A percentile compares a stretch with the other conserved stretches of the same genome.
Conservation (phyloP, 1,140 invertebrate species). For the Trigoniulus corallinus region DNA sequence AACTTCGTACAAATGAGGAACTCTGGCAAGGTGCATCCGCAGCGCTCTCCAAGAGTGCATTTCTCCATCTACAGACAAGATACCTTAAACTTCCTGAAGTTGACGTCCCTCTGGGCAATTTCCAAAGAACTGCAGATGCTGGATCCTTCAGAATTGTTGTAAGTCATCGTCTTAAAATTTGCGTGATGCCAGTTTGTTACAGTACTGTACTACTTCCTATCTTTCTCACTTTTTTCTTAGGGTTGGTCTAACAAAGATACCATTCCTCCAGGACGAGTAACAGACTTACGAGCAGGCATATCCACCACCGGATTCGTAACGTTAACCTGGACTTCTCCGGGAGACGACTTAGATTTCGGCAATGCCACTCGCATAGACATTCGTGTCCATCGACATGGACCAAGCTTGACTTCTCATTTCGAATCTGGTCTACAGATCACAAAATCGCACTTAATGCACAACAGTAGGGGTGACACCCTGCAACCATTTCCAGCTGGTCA, state of each 20-base stretch:
- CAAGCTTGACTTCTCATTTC: not conserved
- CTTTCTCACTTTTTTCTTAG: too few species aligned
- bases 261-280: slow-evolving; percentile 10
- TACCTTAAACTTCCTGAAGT: not conserved
- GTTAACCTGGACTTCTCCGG: slow-evolving; percentile 10
- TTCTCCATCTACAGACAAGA: slow-evolving; percentile 6
- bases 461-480: not conserved
- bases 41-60: slow-evolving; percentile 4
- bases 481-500: not conserved
- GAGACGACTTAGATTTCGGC: slow-evolving; percentile 11
- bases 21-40: slow-evolving; percentile 4
- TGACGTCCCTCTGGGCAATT: slow-evolving; percentile 5
- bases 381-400: not conserved
- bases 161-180: too few species aligned
- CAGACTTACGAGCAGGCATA: slow-evolving; percentile 4
- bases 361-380: not conserved
- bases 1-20: too few species aligned
- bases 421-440: not conserved
- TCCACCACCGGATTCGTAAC: slow-evolving; percentile 1
- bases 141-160: slow-evolving; percentile 11
- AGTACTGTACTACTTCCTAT: too few species aligned
- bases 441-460: not conserved
- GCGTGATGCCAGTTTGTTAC: too few species aligned
- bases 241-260: slow-evolving; percentile 6
- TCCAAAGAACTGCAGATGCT: slow-evolving; percentile 7